Percentiles rank a stretch among this genome's conserved stretches.
These are phyloP conservation scores for Drosophila quadrilineata DNA, from an alignment of 1,140 invertebrate genomes.

Conservation along the genomic window DNA sequence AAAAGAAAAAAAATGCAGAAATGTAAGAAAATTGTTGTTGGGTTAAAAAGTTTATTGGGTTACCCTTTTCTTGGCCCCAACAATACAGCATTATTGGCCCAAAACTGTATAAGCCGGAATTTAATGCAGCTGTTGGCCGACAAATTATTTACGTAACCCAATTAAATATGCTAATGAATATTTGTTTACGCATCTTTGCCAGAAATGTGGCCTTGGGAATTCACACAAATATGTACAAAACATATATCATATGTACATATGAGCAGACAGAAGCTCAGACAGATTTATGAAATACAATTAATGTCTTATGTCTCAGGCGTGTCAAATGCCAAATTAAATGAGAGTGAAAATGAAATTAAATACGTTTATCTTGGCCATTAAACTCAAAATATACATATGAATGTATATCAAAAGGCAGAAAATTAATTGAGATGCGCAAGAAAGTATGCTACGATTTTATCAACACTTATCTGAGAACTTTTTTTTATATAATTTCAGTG, in stretches of 20 bases:
- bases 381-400: no score
- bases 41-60: no score
- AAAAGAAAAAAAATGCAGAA: no score
- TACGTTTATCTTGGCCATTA: no score
- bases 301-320: no score
- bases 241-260: no score
- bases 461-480: neutral
- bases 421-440: no score
- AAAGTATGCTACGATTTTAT: neutral
- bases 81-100: slow-evolving; percentile 16
- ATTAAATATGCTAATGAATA: slow-evolving; percentile 32
- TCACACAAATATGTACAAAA: neutral
- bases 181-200: neutral
- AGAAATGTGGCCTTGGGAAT: neutral
- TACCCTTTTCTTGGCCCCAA: neutral
- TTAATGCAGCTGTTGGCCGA: neutral
- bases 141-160: slow-evolving; percentile 1
- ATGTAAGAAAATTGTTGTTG: no score
- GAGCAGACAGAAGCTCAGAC: neutral
- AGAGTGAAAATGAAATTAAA: no score
- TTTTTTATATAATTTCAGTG: slow-evolving; percentile 12
- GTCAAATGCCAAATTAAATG: no score
- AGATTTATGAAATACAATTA: neutral
- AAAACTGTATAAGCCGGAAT: no score
- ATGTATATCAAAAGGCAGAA: no score